Evolutionary conservation across 2,113 vertebrate genomes (phyloP), one percentile per base, ranked within the genome.

Genomic region (Ailuropoda melanoleuca): DNA sequence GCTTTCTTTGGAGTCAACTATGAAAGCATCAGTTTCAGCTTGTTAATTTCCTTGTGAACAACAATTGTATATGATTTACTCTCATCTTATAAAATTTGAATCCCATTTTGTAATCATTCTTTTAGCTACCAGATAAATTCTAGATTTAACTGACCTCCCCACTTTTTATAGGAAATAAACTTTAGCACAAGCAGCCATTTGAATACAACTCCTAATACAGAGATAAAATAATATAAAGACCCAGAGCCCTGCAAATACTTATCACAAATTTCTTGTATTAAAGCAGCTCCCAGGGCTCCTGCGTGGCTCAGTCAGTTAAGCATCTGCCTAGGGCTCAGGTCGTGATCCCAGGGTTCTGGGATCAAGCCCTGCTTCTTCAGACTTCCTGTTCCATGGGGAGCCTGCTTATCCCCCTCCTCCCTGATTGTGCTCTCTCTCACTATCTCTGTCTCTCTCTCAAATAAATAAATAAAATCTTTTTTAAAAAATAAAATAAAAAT

Each of bases 21-120:
- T 39, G n/a, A 70, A 9, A 94, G 1, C 39, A 80, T 46, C 72
- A n/a, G 8, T 81, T 94, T 95, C 11, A 56, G 9, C 56, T 72
- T 81, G 19, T 86, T 70, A 87, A 68, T 95, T 96, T 97, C 26
- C 43, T 70, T 88, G 23, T 66, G 3, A 70, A 70, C 85, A 62
- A 68, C 48, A n/a, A 26, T 77, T 85, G 18, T 34, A 17, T 85
- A 24, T 91, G 37, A 88, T 55, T 83, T 72, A 74, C 50, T 91
- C 12, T 90, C 29, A 89, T 97, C 19, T 89, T 58, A 86, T 24
- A 53, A 88, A 66, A 82, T 68, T 77, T 43, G 21, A 15, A 46
- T 86, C 26, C 34, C 26, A 18, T 74, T 90, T 86, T 23, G 86
- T 26, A 93, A 70, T 84, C 56, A 26, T 93, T 91, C 6, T 96